Evolutionary conservation across 35 echinoderm and acorn worm species (phyloP), one percentile per base, ranked within the genome.

Genomic region (Holothuria glaberrima): DNA sequence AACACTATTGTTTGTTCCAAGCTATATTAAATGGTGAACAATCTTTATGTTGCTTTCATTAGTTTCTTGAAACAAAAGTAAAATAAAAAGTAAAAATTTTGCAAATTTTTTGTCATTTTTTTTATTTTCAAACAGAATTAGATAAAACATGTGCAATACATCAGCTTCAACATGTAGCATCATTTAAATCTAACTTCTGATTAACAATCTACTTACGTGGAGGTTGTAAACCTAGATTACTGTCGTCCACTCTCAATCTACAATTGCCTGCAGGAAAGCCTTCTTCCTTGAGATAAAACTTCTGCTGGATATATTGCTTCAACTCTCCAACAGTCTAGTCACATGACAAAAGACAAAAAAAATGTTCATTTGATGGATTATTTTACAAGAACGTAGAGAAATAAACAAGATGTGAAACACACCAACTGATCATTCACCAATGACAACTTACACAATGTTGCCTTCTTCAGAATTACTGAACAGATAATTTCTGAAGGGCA

Each of bases 251-350:
- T 19, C 94, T 63, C 5, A 96, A 75, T 58, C 94, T 62, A 34
- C 91, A 84, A 62, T 45, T 56, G 45, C 66, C 88, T 1, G 83
- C 61, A 18, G 83, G 68, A 27, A 50, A 77, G 2, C 71, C 64
- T 22, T 88, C 68, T 52, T 52, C 73, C 22, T 38, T 82, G 21
- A 88, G 30, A 36, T 81, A 45, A 67, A 93, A 68, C 27, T 71
- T 86, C 14, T 50, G 56, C 27, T 88, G 50, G n/a, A 93, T 84
- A 24, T 81, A 31, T 38, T 56, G 34, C 68, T 93, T 96, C 59
- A 96, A 60, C 46, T 86, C 83, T 0, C 44, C 54, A 12, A 96
- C 83, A 25, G 91, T 93, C 94, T 96, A 83, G 36, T n/a, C 6
- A 31, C 31, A 72, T 29, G 19, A 82, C n/a, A 79, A 41, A 83